Conservation (phyloP, 2,113 vertebrate genomes). For the Trachemys scripta region DNA sequence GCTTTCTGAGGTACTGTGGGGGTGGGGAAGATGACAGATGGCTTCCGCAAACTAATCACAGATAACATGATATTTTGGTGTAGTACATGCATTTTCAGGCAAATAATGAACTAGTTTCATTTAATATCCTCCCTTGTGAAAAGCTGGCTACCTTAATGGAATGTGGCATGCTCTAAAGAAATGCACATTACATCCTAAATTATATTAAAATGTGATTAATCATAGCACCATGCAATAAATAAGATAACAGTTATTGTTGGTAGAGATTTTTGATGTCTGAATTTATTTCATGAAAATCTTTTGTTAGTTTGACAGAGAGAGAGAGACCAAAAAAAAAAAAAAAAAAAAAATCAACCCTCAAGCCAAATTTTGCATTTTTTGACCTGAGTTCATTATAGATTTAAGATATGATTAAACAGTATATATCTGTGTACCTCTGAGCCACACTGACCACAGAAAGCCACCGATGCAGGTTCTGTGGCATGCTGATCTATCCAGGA, state of each 20-base stretch:
- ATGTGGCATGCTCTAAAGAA: background rate
- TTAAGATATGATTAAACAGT: background rate
- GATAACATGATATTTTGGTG: constrained; percentile 50
- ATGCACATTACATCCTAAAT: background rate
- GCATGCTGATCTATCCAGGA: background rate
- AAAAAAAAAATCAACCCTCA: background rate
- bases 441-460: background rate
- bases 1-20: background rate
- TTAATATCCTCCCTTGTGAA: background rate
- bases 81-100: constrained; percentile 26
- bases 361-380: background rate
- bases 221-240: background rate
- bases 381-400: background rate
- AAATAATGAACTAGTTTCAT: constrained; percentile 37
- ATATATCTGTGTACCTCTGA: background rate
- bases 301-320: background rate
- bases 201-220: background rate
- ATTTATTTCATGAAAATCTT: background rate
- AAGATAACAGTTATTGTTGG: background rate
- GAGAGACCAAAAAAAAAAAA: background rate
- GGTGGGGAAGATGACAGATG: constrained; percentile 27
- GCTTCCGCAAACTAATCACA: constrained; percentile 45
- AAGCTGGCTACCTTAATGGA: constrained; percentile 37
- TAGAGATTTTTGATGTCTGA: background rate
- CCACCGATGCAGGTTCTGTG: background rate